Conservation (phyloP, 2,113 vertebrate species). For the Pseudopodoces humilis region DNA sequence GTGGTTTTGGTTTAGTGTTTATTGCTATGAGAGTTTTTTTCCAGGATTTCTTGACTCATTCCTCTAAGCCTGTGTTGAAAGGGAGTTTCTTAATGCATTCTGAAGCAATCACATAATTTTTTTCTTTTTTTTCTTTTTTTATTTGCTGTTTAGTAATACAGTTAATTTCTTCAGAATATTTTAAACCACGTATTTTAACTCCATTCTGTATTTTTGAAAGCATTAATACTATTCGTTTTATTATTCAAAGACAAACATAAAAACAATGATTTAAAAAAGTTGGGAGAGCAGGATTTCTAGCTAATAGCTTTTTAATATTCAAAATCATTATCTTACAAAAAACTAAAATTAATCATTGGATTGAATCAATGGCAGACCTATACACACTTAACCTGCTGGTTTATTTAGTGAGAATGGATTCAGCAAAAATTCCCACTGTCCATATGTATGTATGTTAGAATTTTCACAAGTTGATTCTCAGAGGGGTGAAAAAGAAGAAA, state of each 20-base stretch:
- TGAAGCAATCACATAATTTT: neutral
- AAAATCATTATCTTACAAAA: neutral
- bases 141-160: neutral
- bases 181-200: neutral
- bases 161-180: neutral
- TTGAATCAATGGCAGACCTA: neutral
- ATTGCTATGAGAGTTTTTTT: slow-evolving; percentile 17
- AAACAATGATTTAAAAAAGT: neutral
- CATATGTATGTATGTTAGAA: neutral
- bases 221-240: neutral
- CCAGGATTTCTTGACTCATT: slow-evolving; percentile 56
- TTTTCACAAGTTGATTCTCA: neutral
- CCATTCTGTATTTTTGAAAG: neutral
- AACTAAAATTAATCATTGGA: neutral
- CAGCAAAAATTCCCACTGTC: neutral
- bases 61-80: slow-evolving; percentile 37
- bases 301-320: neutral
- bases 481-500: neutral
- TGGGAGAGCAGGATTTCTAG: neutral
- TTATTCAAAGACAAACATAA: neutral
- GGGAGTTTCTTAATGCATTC: slow-evolving; percentile 51
- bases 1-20: slow-evolving; percentile 35
- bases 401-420: neutral
- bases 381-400: no score
- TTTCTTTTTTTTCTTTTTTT: neutral